phyloP scores from a whole-genome alignment of 2,797 vertebrate genomes.

The Brachyrhaphis roseni region DNA sequence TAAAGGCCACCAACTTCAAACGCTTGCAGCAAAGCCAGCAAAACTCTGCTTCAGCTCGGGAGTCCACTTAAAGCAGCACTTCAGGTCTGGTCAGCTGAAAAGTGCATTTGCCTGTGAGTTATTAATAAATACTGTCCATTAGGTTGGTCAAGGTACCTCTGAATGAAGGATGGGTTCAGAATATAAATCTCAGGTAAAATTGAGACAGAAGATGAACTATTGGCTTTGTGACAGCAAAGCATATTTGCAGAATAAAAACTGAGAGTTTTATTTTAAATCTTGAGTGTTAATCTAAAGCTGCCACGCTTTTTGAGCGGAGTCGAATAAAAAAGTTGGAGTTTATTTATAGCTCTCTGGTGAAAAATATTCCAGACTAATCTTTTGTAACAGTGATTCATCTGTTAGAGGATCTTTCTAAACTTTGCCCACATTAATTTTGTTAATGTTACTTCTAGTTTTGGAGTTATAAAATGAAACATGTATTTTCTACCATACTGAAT shows the following conservation, averaged over 20 bases:
- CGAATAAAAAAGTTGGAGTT: no score
- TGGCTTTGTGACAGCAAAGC: slow-evolving; percentile 11
- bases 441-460: no score
- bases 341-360: no score
- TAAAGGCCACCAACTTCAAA: slow-evolving; percentile 23
- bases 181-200: slow-evolving; percentile 17
- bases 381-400: no score
- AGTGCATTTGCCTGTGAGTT: slow-evolving; percentile 30
- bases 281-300: slow-evolving; percentile 3
- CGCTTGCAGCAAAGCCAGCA: slow-evolving; percentile 6
- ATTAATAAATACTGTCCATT: slow-evolving; percentile 43
- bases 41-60: not conserved
- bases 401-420: no score
- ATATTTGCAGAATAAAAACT: not conserved
- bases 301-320: no score
- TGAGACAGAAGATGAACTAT: slow-evolving; percentile 8
- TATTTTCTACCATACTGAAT: no score
- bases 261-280: slow-evolving; percentile 10
- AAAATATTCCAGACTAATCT: no score
- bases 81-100: slow-evolving; percentile 22
- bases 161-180: slow-evolving; percentile 22
- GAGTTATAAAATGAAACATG: no score
- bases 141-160: slow-evolving; percentile 18
- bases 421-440: no score
- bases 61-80: slow-evolving; percentile 24